Percentiles rank a stretch among this genome's conserved stretches.
Evolutionary conservation across 1,140 invertebrate species (phyloP).

Genomic region (Diorhabda sublineata): DNA sequence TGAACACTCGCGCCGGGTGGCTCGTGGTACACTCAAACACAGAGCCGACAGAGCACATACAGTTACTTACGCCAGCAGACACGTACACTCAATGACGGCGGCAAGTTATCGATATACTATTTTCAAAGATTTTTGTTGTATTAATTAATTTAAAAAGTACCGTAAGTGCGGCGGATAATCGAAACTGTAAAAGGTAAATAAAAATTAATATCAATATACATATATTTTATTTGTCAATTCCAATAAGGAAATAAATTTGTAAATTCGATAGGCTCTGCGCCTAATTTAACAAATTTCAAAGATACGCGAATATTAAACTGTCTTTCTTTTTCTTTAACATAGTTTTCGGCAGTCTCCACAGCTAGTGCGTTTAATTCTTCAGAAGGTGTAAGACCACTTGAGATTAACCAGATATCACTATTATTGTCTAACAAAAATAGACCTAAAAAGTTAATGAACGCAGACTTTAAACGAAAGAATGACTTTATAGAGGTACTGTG

Average conservation of each 20-base stretch:
- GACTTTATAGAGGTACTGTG: not conserved
- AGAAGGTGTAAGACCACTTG: not conserved
- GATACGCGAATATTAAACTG: conserved; percentile 13
- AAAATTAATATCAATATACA: not conserved
- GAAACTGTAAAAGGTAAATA: not conserved
- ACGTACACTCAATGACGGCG: no score
- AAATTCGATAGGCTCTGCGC: conserved; percentile 27
- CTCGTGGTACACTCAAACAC: no score
- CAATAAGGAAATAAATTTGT: conserved; percentile 31
- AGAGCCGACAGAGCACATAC: no score
- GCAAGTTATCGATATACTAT: no score
- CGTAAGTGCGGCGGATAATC: no score
- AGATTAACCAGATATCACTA: conserved; percentile 27
- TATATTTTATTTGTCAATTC: conserved; percentile 3
- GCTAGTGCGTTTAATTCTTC: conserved; percentile 18
- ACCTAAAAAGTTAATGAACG: conserved; percentile 16
- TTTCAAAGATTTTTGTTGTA: no score
- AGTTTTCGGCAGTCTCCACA: conserved; percentile 18
- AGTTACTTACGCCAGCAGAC: no score
- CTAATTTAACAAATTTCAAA: conserved; percentile 18
- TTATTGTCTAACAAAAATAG: conserved; percentile 32
- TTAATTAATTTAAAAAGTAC: no score
- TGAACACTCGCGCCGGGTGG: no score
- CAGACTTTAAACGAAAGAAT: not conserved
- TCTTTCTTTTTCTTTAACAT: conserved; percentile 21